phyloP scores from a whole-genome alignment of 2,888 invertebrate species.

The Nasonia oneida region DNA sequence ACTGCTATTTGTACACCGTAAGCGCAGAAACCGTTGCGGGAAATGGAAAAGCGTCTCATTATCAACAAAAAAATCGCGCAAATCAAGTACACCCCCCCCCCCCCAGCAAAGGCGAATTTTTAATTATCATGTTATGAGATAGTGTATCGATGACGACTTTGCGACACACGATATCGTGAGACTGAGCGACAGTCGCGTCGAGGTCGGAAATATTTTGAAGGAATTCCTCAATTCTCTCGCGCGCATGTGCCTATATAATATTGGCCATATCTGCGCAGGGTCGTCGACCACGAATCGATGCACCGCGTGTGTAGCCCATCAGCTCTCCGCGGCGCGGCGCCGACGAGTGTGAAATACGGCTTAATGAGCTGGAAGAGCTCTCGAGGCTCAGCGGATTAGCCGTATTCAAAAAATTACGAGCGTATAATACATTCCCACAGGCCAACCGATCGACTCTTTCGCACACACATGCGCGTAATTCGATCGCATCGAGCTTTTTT shows the following conservation, averaged over 20 bases:
- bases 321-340: not conserved
- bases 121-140: not conserved
- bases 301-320: not conserved
- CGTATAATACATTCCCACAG: too few species aligned
- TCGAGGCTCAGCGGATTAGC: slow-evolving; percentile 60
- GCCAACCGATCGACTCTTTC: too few species aligned
- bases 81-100: too few species aligned
- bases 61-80: too few species aligned
- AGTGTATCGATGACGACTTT: slow-evolving; percentile 20
- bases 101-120: not conserved
- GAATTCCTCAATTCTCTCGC: not conserved
- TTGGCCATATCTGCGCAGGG: not conserved
- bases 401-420: slow-evolving; percentile 9
- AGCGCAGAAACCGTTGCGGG: too few species aligned
- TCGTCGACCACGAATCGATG: slow-evolving; percentile 47
- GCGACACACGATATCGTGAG: slow-evolving; percentile 50
- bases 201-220: slow-evolving; percentile 20
- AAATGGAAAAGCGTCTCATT: too few species aligned
- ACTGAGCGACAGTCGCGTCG: not conserved
- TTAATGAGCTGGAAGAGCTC: slow-evolving; percentile 61
- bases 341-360: slow-evolving; percentile 39
- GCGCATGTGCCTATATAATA: not conserved
- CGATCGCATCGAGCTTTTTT: not conserved
- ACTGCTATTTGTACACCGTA: too few species aligned
- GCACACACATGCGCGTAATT: not conserved